phyloP scores from a whole-genome alignment of 23 tunicate species.

The Ciona savignyi region DNA sequence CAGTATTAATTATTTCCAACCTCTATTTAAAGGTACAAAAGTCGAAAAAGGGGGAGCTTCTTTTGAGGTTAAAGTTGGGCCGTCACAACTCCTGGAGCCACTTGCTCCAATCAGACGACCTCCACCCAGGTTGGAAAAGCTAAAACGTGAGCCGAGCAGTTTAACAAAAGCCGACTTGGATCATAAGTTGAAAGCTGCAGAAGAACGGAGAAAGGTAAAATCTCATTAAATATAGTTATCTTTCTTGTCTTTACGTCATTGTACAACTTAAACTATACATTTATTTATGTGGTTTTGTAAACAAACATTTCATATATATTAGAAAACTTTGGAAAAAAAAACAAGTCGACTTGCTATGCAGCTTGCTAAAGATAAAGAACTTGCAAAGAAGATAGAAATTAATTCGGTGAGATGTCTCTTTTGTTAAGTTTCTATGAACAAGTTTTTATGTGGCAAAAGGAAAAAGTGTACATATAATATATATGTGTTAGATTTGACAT shows the following conservation, averaged over 20 bases:
- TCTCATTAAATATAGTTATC: background rate
- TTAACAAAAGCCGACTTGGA: conserved; percentile 65
- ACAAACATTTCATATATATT: no score
- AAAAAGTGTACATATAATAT: no score
- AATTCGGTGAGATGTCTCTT: no score
- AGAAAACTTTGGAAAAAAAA: conserved; percentile 15
- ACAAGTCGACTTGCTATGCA: conserved; percentile 40
- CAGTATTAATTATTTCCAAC: background rate
- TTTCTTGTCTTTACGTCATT: background rate
- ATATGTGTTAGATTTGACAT: no score
- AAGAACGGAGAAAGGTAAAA: conserved; percentile 54
- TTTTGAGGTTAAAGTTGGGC: conserved; percentile 57
- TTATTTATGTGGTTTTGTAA: background rate
- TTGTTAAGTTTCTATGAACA: no score
- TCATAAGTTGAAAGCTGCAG: conserved; percentile 47
- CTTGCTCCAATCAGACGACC: conserved; percentile 57
- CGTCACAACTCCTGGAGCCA: conserved; percentile 49
- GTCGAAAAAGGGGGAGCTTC: conserved; percentile 76
- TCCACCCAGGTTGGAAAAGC: conserved; percentile 63
- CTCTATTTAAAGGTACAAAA: conserved; percentile 39
- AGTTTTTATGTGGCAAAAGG: no score
- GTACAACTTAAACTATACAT: background rate
- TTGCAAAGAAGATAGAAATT: conserved; percentile 19
- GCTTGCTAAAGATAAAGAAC: conserved; percentile 18
- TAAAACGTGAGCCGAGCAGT: conserved; percentile 43